Conservation (phyloP, 2,888 invertebrate genomes). For the Theretra japonica region DNA sequence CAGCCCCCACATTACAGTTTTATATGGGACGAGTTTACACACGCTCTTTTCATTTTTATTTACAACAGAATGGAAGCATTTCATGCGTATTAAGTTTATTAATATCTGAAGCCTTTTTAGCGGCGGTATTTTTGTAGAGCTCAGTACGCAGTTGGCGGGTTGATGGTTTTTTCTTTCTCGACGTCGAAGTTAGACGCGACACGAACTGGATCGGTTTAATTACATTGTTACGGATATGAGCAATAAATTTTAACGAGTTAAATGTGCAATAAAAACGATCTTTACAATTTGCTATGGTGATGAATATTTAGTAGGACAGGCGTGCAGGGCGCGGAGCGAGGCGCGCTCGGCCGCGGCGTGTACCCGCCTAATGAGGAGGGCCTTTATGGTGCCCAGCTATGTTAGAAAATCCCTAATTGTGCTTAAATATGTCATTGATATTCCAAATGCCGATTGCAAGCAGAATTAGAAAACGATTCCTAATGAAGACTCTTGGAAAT, state of each 20-base stretch:
- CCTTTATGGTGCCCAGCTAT: conserved; percentile 69
- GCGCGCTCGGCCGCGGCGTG: conserved; percentile 58
- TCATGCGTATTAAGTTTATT: conserved; percentile 66
- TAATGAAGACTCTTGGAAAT: background rate
- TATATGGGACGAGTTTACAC: conserved; percentile 62
- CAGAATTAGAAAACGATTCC: background rate
- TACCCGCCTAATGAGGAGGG: conserved; percentile 73
- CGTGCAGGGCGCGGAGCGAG: conserved; percentile 50
- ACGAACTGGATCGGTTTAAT: conserved; percentile 65
- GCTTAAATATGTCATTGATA: conserved; percentile 1
- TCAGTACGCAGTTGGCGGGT: conserved; percentile 40
- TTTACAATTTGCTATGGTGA: conserved; percentile 68
- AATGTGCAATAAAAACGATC: conserved; percentile 65
- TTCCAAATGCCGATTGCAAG: background rate
- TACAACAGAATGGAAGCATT: conserved; percentile 67
- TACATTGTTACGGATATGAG: conserved; percentile 65
- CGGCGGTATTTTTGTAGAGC: conserved; percentile 54
- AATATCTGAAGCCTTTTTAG: conserved; percentile 66
- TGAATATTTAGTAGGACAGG: conserved; percentile 75
- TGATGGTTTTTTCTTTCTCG: conserved; percentile 48
- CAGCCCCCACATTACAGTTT: conserved; percentile 67
- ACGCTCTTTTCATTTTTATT: conserved; percentile 70
- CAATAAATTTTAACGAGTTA: conserved; percentile 66
- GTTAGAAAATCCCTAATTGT: conserved; percentile 61
- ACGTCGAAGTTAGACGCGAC: conserved; percentile 62